Evolutionary conservation across 2,797 vertebrate genomes (phyloP), one percentile per base, ranked within the genome.

Genomic region (Lepilemur ruficaudatus): DNA sequence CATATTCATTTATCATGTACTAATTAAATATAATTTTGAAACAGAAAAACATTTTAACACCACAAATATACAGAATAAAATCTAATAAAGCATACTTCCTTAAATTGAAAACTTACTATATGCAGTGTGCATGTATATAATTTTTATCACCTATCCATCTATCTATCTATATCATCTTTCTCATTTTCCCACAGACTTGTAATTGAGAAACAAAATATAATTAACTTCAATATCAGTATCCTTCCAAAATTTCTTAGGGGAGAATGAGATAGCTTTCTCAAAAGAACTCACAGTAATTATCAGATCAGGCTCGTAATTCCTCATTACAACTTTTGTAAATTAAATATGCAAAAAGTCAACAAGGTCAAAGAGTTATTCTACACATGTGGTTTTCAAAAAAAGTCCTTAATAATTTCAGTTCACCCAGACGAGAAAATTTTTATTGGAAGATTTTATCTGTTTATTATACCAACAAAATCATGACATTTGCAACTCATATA

Each of bases 361-460:
- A 72, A 57, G 20, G 3, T 57, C 12, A 59, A 80, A 94, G 20
- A 83, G 3, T 70, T 38, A 38, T 38, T 83, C 5, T 67, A 28
- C 0, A 67, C 7, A 59, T 35, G 41, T 4, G 15, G 4, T 9
- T 89, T 84, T 90, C 15, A 76, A 90, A 65, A 70, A 10, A 92
- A 92, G 72, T 7, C 1, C 22, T 87, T 92, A 82, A 87, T 28
- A 82, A 87, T 46, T 95, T 96, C 7, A 67, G 23, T 76, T 90
- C 3, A 50, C 7, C 20, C 15, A 92, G 7, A 89, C 75, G 8
- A 92, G 1, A 69, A 91, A 1, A 76, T 6, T 88, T 89, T 91
- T 28, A 87, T 72, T 17, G 69, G 22, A 25, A 67, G 48, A 52
- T 14, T 13, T 55, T 78, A 38, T 73, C 17, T 89, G 4, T 48